Conservation (phyloP, 2,888 invertebrate species). For the Oscheius sp. region DNA sequence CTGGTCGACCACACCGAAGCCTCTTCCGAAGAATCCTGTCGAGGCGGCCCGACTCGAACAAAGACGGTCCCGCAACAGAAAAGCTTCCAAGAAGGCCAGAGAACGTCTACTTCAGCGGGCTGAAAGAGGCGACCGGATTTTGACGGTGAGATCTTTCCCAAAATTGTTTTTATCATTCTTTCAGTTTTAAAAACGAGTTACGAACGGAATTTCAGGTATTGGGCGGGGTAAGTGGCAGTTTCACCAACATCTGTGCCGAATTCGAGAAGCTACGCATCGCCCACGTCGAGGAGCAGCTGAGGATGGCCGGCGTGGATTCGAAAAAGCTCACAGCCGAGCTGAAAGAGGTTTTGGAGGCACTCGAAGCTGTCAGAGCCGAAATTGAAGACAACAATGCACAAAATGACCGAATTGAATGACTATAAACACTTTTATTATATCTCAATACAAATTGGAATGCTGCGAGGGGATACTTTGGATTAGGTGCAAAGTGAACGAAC, state of each 20-base stretch:
- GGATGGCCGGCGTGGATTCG: conserved; percentile 12
- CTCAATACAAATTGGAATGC: conserved; percentile 15
- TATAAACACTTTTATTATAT: conserved; percentile 2
- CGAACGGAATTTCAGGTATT: neutral
- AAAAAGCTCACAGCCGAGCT: neutral
- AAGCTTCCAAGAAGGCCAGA: neutral
- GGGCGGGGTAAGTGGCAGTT: neutral
- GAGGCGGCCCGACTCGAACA: neutral
- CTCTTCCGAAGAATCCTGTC: neutral
- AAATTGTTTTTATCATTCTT: too few species aligned
- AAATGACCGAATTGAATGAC: neutral
- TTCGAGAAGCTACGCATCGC: conserved; percentile 12
- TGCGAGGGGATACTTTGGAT: neutral
- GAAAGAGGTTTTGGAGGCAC: neutral
- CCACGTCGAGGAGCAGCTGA: neutral
- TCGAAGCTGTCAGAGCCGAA: neutral
- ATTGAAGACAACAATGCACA: neutral
- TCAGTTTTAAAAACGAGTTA: too few species aligned
- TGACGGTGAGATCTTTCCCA: neutral
- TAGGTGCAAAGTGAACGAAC: neutral
- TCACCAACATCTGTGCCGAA: neutral
- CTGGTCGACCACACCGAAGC: conserved; percentile 2
- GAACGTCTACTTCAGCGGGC: neutral
- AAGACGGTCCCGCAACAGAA: neutral
- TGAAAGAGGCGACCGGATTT: neutral